Base-by-base conservation (phyloP, 2,888 invertebrate genomes). In the Cosmia pyralina region DNA sequence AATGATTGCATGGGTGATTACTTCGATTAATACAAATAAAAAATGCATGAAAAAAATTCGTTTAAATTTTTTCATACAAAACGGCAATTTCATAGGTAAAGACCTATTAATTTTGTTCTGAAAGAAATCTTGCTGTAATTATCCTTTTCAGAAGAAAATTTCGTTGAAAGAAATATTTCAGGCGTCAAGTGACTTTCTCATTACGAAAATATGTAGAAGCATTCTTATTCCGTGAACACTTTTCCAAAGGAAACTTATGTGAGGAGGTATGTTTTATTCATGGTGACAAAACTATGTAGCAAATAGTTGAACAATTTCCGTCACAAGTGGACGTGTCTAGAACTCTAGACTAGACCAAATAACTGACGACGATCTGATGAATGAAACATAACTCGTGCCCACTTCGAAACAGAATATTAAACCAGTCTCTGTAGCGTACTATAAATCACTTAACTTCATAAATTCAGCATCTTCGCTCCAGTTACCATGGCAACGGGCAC, bases 391-490 rank as follows among this genome's bases (percentile, higher is more conserved):
- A 6, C 74, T 48, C 44, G 48, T 34, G 13, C 15, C 10, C n/a
- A 10, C 38, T 55, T 57, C 28, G 11, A 38, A 46, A 50, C 58
- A 22, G 41, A 62, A 59, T 63, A 69, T 79, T 73, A 73, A 59
- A 41, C 28, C 60, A 68, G 68, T 79, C 48, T 74, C 55, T 58
- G 63, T 44, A 57, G 83, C 69, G 74, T 60, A 70, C 28, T 79
- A 62, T 65, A 72, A 86, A 74, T 79, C 70, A 80, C 57, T 76
- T 72, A 72, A 66, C 74, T 69, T 77, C 66, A 76, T 81, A 73
- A 81, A 79, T 77, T 79, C 78, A 67, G 73, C 71, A 77, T 82
- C 59, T 72, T 78, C 89, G 90, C 90, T 90, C 90, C 84, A 90
- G 85, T 90, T 86, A 83, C 77, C 77, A 79, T 85, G 65, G 67